phyloP scores from a whole-genome alignment of 2,888 invertebrate species.

The Punctoribates punctum region DNA sequence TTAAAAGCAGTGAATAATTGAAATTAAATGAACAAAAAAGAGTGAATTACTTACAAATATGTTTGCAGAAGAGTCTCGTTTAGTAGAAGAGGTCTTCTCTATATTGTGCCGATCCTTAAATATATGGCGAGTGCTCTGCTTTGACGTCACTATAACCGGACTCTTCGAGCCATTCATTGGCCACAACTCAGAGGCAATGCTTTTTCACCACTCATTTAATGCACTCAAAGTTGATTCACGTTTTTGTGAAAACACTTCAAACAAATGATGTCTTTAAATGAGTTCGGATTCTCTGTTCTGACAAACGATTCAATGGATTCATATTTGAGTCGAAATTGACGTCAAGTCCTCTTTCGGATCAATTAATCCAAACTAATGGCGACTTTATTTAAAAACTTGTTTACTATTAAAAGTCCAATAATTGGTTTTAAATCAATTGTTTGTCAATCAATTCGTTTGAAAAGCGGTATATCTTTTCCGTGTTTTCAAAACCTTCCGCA shows the following conservation, averaged over 20 bases:
- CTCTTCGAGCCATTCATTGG: too few relatives aligned
- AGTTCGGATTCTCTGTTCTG: too few relatives aligned
- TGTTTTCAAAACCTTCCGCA: slow-evolving; percentile 35
- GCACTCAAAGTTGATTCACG: too few relatives aligned
- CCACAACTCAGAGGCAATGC: too few relatives aligned
- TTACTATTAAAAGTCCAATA: not conserved
- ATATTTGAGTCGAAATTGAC: not conserved
- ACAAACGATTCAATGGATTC: not conserved
- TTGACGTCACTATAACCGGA: not conserved
- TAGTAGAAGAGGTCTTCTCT: not conserved
- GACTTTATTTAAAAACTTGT: not conserved
- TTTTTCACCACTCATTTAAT: too few relatives aligned
- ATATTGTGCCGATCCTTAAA: slow-evolving; percentile 9
- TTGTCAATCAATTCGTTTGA: too few relatives aligned
- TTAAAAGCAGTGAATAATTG: not conserved
- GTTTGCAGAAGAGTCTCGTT: not conserved
- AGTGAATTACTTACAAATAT: not conserved
- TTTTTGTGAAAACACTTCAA: too few relatives aligned
- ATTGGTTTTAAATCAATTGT: not conserved
- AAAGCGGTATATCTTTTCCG: slow-evolving; percentile 32
- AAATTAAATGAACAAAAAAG: not conserved
- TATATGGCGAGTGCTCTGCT: not conserved
- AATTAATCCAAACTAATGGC: slow-evolving; percentile 2
- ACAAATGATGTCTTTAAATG: too few relatives aligned
- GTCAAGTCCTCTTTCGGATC: not conserved